Evolutionary conservation across 1,140 invertebrate species (phyloP), one percentile per base, ranked within the genome.

Genomic region (Megalopta genalis): DNA sequence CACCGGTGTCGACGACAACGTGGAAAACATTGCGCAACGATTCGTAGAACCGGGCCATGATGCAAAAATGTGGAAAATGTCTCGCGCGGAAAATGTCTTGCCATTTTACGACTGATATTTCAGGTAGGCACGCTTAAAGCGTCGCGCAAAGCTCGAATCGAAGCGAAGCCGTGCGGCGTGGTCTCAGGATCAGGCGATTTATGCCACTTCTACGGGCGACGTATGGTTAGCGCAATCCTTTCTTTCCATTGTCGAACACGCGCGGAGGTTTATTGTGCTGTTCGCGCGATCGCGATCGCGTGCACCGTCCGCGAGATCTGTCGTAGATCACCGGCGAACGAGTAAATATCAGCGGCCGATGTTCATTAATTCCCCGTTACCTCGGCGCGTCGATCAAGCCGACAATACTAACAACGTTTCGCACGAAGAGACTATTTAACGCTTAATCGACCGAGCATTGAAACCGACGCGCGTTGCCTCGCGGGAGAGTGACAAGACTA

Each of bases 161-260:
- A 69, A 42, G 65, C 54, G 46, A 54, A 16, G 67, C 10, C 57
- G 65, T 37, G 46, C 54, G 27, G 60, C 10, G 57, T 42, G 42
- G 46, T 63, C 25, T 16, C 46, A 69, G 71, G 60, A 77, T 72
- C 60, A 68, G 14, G 23, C 68, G 68, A 77, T 77, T 77, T 71
- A 71, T 54, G 46, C 18, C 60, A 23, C 46, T 71, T 64, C 18
- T 25, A 72, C 42, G 23, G 32, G 42, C 60, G 60, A 54, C 60
- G 46, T 71, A 70, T 70, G 75, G 75, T 54, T 77, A n/a, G 27
- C n/a, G n/a, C 59, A 70, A 52, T 70, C 65, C 46, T 70, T 77
- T 70, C 59, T 70, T 77, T 70, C 63, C 67, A 70, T 70, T 54
- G 66, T 68, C 67, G 21, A 77, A 77, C 27, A 63, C 49, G 67